Evolutionary conservation across 2,113 vertebrate species (phyloP), one percentile per base, ranked within the genome.

Genomic region (Myiagra hebetior): DNA sequence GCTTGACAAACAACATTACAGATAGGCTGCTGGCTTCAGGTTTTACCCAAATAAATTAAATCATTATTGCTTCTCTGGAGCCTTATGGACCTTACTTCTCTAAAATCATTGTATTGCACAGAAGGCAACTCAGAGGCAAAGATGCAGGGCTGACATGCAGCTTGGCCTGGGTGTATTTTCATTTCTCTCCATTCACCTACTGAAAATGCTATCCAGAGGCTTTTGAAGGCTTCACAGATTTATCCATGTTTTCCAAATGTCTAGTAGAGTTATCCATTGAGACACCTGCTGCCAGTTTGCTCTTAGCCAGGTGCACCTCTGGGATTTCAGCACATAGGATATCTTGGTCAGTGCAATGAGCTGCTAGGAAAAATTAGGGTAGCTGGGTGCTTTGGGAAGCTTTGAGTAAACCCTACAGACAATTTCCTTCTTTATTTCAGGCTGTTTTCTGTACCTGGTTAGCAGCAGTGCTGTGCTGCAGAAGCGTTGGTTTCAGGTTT

Each of bases 31-130:
- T 96, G 85, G 57, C 72, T 93, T 82, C 17, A 5, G 37, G 26
- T 55, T 93, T 90, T 95, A 72, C 19, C 13, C 6, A 57, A n/a
- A 39, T 80, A 84, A 86, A 89, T 82, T 72, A 77, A 93, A 91
- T 73, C 0, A 2, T 93, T 95, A 78, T 69, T 87, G 62, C 49
- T 93, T 70, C 93, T 96, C 89, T 91, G 91, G 91, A 90, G 46
- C 80, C 35, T 83, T 83, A 23, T 35, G 76, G 83, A 94, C 84
- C 59, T 89, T 21, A 28, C 22, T 85, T 88, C 64, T 73, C 77
- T 92, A 62, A 89, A 85, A 57, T 55, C 7, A 4, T 50, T 4
- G 1, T 74, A 30, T 10, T 44, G 26, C 27, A 53, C 18, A 67
- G 41, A 78, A 88, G 56, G 19, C 0, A 3, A 69, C 42, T 21